Base-by-base conservation (phyloP, 2,888 invertebrate genomes). In the Eristalinus aeneus region DNA sequence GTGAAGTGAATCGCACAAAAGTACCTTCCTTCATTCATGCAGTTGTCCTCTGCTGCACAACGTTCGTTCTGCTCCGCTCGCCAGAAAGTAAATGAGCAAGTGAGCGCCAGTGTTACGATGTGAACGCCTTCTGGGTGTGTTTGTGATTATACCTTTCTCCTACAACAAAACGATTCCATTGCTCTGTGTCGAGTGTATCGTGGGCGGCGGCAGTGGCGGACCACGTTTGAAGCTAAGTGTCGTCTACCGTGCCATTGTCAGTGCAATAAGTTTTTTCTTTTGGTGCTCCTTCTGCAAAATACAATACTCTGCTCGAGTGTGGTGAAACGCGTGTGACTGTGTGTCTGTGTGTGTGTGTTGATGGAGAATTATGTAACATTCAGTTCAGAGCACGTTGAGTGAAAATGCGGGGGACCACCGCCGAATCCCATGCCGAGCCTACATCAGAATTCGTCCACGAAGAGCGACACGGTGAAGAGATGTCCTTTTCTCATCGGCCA, bases 21-120 rank as follows among this genome's bases (percentile, higher is more conserved):
- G 76, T 76, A 75, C 80, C 85, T 85, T 85, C 80, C 85, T 85
- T 85, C 85, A 81, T 85, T 85, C 85, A 85, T 85, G 85, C 81
- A 85, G 85, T 81, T 81, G 76, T 73, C 81, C 85, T 71, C 68
- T 69, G 81, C 64, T 81, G 73, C 81, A 81, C 68, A 85, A 54
- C 76, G 73, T 63, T 65, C 58, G 71, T 64, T 68, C 46, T 63
- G 68, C 71, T 76, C 61, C 60, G 63, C 27, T 60, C 67, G 54
- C 54, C 56, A 23, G 23, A 58, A 56, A 39, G 27, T 27, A 53
- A 72, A 65, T 46, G 68, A 22, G 12, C 31, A 53, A 67, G 71
- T 46, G 39, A 39, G 22, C 22, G 22, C 56, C 22, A 22, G 22
- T 68, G 39, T 64, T 80, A 39, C 6, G 64, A 53, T 68, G 60